Base-by-base conservation (phyloP, 2,113 vertebrate genomes). In the pig (Sus scrofa) region DNA sequence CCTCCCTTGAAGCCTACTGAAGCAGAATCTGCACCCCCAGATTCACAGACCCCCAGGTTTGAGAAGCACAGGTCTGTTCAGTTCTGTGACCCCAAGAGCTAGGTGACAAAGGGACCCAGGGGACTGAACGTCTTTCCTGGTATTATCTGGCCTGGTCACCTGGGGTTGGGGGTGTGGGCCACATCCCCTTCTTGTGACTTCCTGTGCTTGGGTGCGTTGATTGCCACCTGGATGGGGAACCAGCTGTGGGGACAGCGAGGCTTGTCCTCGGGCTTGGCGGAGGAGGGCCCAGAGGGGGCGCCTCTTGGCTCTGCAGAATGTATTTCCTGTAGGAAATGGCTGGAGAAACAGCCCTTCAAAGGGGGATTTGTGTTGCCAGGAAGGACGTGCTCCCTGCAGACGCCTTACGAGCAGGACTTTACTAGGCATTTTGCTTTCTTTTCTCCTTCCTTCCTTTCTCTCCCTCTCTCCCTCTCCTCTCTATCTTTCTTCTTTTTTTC, bases 51-150 rank as follows among this genome's bases (percentile, higher is more conserved):
- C 32, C 37, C 22, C 54, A 30, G 27, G 39, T 73, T 22, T 54
- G 85, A 77, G 74, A 90, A 87, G 32, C 20, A 3, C 15, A 65
- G 39, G 15, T 37, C 15, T 87, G 14, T 12, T 30, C n/a, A 20
- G 18, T 92, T 74, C 22, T 79, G 63, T 54, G 44, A 67, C 58
- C 30, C 60, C 30, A 54, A 87, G 39, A 65, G 26, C 34, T 27
- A 34, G 32, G 39, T 56, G 54, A 75, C 30, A 24, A 0, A 32
- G 71, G 67, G 73, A 86, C 2, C 56, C 39, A 26, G 6, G 7
- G 18, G 13, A 2, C 22, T n/a, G n/a, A n/a, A 0, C 50, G 7
- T 75, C 90, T 86, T 75, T 84, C 54, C 2, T 0, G 0, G 0
- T 14, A 30, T 22, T 39, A 2, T 0, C 13, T 68, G 14, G 18